These are phyloP conservation scores for Lota lota DNA, from an alignment of 2,113 vertebrate genomes.

Conservation along the genomic window DNA sequence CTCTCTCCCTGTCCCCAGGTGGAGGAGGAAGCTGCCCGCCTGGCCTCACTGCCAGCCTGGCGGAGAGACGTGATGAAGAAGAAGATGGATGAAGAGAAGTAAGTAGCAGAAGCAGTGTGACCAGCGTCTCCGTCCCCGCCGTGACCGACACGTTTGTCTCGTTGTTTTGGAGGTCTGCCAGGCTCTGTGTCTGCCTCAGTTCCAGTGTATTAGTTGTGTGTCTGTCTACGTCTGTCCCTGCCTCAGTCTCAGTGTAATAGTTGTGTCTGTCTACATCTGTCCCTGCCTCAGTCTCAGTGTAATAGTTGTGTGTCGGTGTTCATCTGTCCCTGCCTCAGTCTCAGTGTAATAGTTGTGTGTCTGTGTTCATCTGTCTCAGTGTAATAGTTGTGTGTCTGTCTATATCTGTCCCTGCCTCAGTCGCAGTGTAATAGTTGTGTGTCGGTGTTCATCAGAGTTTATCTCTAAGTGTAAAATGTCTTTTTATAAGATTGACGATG, in stretches of 20 bases:
- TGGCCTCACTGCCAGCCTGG: slow-evolving; percentile 94
- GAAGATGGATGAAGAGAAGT: slow-evolving; percentile 95
- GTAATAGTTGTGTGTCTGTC: no score
- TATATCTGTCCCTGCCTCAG: not conserved
- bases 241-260: not conserved
- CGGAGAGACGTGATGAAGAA: slow-evolving; percentile 94
- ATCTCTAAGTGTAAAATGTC: not conserved
- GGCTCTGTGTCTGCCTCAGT: not conserved
- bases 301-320: not conserved
- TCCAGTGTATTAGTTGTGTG: not conserved
- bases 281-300: not conserved
- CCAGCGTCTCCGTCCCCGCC: no score
- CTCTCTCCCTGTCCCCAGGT: slow-evolving; percentile 66
- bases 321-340: not conserved
- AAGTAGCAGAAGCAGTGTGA: slow-evolving; percentile 45
- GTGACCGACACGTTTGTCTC: not conserved
- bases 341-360: slow-evolving; percentile 6
- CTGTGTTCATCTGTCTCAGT: not conserved
- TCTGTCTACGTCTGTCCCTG: no score
- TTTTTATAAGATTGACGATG: no score
- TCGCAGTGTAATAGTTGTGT: slow-evolving; percentile 1
- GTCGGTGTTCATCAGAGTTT: not conserved
- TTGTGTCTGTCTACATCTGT: no score
- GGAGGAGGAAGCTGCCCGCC: slow-evolving; percentile 82
- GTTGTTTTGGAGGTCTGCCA: not conserved